Base-by-base conservation (phyloP, 2,888 invertebrate species). In the Slavum lentiscoides region DNA sequence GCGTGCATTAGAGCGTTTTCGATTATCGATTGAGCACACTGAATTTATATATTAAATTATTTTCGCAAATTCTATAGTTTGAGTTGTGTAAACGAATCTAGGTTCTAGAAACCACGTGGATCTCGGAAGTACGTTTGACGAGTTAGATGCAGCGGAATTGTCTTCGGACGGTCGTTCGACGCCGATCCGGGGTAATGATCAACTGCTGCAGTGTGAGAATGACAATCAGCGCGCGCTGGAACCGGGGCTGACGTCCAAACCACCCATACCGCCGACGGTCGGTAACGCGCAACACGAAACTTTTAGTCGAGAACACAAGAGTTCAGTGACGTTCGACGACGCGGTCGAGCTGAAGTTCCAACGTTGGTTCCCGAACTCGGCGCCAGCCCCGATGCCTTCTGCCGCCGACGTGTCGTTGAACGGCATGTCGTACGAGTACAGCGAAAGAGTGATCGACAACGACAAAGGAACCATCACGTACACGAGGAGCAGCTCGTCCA, bases 281-380 rank as follows among this genome's bases (percentile, higher is more conserved):
- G 83, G 15, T 69, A 58, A 17, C 39, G 82, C 30, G 4, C 30
- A 30, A 30, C 39, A 23, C 66, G 58, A 58, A 11, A 39, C 21
- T 15, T 61, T 67, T 49, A 39, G 59, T 8, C 49, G 43, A 8
- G 39, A 21, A 30, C 61, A 55, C 0, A 58, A 59, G 1, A 59
- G 59, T 1, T 81, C 75, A 2, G 74, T 81, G 53, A 82, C 82
- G 4, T 82, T 83, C n/a, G 85, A 85, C 69, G 84, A 85, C 64
- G 83, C 85, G 17, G 83, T 85, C n/a, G 84, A 84, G 59, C 82
- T 85, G 11, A 85, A 85, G 81, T 85, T 85, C 76, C 85, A 85
- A 74, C 83, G 84, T 13, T 85, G 85, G 85, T 85, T 85, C 80
- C 85, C 85, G 9, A 84, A 85, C 66, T 83, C 85, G 19, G 73